Evolutionary conservation across 2,888 invertebrate genomes (phyloP), one percentile per base, ranked within the genome.

Genomic region (Vandiemenella viatica): DNA sequence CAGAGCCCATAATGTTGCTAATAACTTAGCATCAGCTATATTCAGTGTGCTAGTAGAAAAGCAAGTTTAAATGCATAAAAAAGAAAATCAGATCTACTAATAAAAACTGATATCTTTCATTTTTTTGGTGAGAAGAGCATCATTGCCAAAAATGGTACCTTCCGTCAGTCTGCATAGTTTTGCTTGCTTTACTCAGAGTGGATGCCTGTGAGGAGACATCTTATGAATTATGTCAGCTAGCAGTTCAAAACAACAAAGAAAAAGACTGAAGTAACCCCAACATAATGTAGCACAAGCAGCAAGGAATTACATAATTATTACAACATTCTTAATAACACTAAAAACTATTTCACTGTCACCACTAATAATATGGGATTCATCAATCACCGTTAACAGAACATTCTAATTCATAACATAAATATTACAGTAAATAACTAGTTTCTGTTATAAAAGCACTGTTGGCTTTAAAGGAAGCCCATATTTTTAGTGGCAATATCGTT

Each of bases 271-370:
- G n/a, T n/a, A n/a, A n/a, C n/a, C n/a, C n/a, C n/a, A n/a, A n/a
- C n/a, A n/a, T 32, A 32, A 32, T 32, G 10, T 32, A 32, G 37
- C 10, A 17, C 42, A 45, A 50, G 50, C 50, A 43, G 43, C 46
- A 50, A 50, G 43, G 43, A 50, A 50, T 45, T 42, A 49, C 45
- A 49, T 42, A 48, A 42, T 49, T 13, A 44, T 32, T 32, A 32
- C 13, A 32, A n/a, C 32, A 32, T 10, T n/a, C n/a, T 32, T 32
- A n/a, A 10, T 32, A n/a, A 32, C 2, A 13, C 32, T 32, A 32
- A 46, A 21, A 17, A 20, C 18, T 22, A 21, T 16, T 22, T 40
- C 26, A 41, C 46, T 19, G 18, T 46, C 46, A 42, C 47, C 32
- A 22, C 18, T 16, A 21, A 42, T 19, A 47, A 20, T 23, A 42